Base-by-base conservation (phyloP, 2,113 vertebrate genomes). In the Chaetura pelagica region DNA sequence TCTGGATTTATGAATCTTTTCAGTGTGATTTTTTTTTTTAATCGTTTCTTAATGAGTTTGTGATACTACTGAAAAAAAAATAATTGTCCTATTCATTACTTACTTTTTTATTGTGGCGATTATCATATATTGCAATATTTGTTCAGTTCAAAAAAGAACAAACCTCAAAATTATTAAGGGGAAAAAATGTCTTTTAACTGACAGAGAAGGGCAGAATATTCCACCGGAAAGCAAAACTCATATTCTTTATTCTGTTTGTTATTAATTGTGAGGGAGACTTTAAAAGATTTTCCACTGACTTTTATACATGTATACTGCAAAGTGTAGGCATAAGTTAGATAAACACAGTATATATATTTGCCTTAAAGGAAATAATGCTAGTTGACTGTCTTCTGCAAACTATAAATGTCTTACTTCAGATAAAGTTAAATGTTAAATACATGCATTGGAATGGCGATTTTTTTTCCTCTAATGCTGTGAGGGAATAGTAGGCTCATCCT, bases 401-500 rank as follows among this genome's bases (percentile, higher is more conserved):
- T 96, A 84, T 94, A 96, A 96, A 97, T 96, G 90, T 97, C 98
- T 98, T 97, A 97, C 94, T 98, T 98, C 84, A 97, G 54, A 55
- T 90, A 44, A 93, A 97, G 95, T 97, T 98, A 91, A 97, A 97
- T 96, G 94, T 98, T 98, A 96, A 96, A 97, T 96, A 88, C 73
- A 57, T 96, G 84, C 78, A 85, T 51, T 97, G 97, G 92, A 95
- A 97, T 97, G 96, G 94, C 40, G 76, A 92, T 96, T 96, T 97
- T 97, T 96, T 94, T 97, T 92, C 20, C 94, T 97, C 82, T 95
- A 96, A 93, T 97, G 90, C 95, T 98, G 93, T 95, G 95, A 96
- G 85, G 58, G 49, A 97, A 98, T 98, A 98, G 97, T 98, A 97
- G 97, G 96, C 96, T 98, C 97, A 97, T 98, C 84, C 27, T 95